Evolutionary conservation across 2,797 vertebrate species (phyloP), one percentile per base, ranked within the genome.

Genomic region (Lutjanus campechanus): DNA sequence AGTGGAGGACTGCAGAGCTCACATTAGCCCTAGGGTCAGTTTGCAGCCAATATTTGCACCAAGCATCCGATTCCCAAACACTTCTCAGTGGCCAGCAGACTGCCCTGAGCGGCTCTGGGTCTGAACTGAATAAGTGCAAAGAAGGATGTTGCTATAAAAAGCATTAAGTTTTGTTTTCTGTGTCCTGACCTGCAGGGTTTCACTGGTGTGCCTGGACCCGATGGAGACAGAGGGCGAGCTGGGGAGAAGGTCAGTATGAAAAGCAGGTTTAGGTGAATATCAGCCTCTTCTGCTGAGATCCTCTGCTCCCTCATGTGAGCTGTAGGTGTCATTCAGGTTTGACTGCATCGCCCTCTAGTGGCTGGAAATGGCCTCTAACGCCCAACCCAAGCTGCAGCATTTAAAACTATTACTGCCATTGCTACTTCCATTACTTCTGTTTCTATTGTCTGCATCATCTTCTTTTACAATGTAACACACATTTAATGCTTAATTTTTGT

Each of bases 241-340:
- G 96, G 96, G 59, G 46, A 40, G 8, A 97, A 96, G 96, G 96
- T 97, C 84, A 88, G 81, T 77, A 40, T 53, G 25, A 49, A 56
- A 47, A 69, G 16, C 6, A 22, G 13, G 58, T 62, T 43, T n/a
- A 62, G 8, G 51, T 53, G 11, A 76, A n/a, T 61, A 25, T 59
- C 1, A 51, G 13, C 29, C 9, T 68, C 5, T 11, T 76, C 25
- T 58, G 46, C 64, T 77, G 46, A 51, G 13, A 29, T 59, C 7
- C 12, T 63, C 29, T 56, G 19, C 11, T 62, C 29, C 29, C 29
- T 11, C 1, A 40, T 49, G 15, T 22, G 22, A 50, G 44, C 49
- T 46, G 17, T 13, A 55, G 7, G 53, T 46, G 1, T 5, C 3
- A 8, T 3, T 61, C 5, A 54, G 36, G 10, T 77, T 50, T 62